phyloP scores from a whole-genome alignment of 2,888 invertebrate genomes.

The Ptilodon capucinus region DNA sequence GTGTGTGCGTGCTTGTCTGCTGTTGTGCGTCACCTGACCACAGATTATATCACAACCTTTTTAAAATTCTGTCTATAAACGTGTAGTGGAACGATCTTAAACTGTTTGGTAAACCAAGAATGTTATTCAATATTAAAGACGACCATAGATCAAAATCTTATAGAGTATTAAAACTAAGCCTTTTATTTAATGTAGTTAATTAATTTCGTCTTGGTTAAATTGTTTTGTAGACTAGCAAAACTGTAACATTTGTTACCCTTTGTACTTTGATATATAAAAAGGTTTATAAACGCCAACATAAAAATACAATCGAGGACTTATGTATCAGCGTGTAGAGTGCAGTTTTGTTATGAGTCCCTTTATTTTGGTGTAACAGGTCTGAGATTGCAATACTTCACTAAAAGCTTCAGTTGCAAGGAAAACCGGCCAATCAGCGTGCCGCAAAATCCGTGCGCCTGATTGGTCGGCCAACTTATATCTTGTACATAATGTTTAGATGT shows the following conservation, averaged over 20 bases:
- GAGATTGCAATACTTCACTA: background rate
- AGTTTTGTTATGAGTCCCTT: background rate
- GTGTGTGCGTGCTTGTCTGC: conserved; percentile 23
- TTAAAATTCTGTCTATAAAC: background rate
- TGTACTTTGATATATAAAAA: background rate
- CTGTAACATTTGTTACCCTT: background rate
- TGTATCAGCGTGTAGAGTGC: background rate
- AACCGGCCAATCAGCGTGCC: background rate
- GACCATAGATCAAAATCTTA: background rate
- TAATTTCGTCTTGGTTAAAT: no score
- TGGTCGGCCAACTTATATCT: conserved; percentile 24
- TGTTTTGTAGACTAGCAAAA: background rate
- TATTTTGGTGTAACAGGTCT: background rate
- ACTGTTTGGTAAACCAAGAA: no score
- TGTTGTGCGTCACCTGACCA: conserved; percentile 9
- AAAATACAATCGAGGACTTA: background rate
- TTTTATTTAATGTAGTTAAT: background rate
- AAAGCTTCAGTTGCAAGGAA: background rate
- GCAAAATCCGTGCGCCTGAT: background rate
- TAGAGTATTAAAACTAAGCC: background rate
- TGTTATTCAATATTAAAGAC: background rate
- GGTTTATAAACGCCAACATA: background rate
- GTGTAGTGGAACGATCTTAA: no score
- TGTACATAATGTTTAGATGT: conserved; percentile 39
- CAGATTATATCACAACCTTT: conserved; percentile 5